Base-by-base conservation (phyloP, 2,888 invertebrate genomes). In the Tetragonula carbonaria region DNA sequence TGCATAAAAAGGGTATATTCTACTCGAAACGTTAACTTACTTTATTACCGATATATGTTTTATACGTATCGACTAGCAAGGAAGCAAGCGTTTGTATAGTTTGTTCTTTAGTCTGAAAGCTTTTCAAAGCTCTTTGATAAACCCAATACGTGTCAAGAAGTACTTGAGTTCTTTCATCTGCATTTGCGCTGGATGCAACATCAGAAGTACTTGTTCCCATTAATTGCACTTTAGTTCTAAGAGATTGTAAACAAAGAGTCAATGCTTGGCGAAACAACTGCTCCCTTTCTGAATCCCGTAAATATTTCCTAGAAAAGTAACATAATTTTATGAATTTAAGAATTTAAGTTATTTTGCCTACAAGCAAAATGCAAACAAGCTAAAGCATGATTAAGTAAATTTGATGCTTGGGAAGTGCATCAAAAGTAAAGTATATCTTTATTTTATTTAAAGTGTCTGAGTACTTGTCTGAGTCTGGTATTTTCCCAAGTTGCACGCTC, bases 401-500 rank as follows among this genome's bases (percentile, higher is more conserved):
- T 4, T 4, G 21, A 45, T 45, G 45, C 8, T 45, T 55, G 8
- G 11, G n/a, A n/a, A 57, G 11, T 21, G 33, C 21, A 21, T 28
- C 28, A 3, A 28, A 53, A 33, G 11, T 21, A 13, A 28, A 4
- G 14, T 51, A 66, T n/a, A 6, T 33, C 8, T 63, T 62, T 59
- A 55, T 63, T 62, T 59, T 62, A 76, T 80, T 76, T 68, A 67
- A 63, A 78, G 62, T 95, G 93, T 23, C 23, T 23, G 23, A 23
- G 23, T 96, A 98, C 96, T 98, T 99, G 92, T 98, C 98, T 3
- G 96, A 96, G 86, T 99, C 99, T 0, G 99, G 99, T 76, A 96
- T 96, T 91, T 97, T 96, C 89, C 96, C 96, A 68, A 99, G 95
- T 89, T 98, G 97, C 80, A 97, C 95, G 85, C 97, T 97, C 50